Evolutionary conservation across 1,140 invertebrate genomes (phyloP), one percentile per base, ranked within the genome.

Genomic region (Drosophila ficusphila): DNA sequence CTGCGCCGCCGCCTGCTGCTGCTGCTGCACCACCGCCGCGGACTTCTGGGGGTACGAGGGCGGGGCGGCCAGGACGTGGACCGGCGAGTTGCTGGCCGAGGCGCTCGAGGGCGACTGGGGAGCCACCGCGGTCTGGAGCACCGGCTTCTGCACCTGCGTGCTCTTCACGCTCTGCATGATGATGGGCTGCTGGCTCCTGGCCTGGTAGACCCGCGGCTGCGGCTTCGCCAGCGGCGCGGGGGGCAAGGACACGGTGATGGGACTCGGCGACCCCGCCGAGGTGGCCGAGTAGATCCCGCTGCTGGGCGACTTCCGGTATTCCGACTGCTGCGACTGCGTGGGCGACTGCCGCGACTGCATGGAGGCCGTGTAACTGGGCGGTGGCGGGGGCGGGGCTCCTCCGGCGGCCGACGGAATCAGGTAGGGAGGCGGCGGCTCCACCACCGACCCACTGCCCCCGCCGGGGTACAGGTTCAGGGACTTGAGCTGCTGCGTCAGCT

Each of bases 131-230:
- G 97, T 98, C 91, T 98, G 97, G 31, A 98, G 92, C 0, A 98
- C 94, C 0, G 98, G 98, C 91, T 98, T 98, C 83, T 98, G 96
- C 4, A 98, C 97, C 91, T 97, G 97, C 0, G 97, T 98, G 92
- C 96, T 97, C 90, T 97, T 98, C 1, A 98, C 98, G 18, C 97
- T 97, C 90, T 98, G 97, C 97, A 98, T 98, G 27, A 98, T 98
- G 54, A 98, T 97, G 0, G 97, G 97, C 11, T 97, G 95, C 83
- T 98, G 97, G 1, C 95, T 95, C 78, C 96, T 96, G 12, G 96
- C 95, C 36, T 96, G 93, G 47, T 90, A 91, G 39, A 95, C 95
- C n/a, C 95, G 94, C 2, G 96, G 95, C 41, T 95, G 95, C 2
- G 96, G 95, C 71, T 85, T 92, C 83, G 94, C 57, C 89, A 94